These are phyloP conservation scores for Dendrocopos noguchii DNA, from an alignment of 2,113 vertebrate species.

Conservation along the genomic window DNA sequence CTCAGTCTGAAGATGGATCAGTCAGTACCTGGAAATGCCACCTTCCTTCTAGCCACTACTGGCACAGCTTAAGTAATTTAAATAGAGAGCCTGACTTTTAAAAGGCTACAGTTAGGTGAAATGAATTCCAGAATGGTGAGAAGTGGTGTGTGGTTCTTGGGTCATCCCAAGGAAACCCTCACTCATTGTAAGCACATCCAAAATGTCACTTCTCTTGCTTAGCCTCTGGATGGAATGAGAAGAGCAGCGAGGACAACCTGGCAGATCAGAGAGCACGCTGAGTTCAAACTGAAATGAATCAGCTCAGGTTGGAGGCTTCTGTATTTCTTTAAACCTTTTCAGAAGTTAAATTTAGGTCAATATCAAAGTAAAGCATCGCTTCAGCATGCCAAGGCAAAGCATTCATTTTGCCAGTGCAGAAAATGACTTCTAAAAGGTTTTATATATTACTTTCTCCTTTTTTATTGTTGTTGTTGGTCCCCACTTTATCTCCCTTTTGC, in stretches of 20 bases:
- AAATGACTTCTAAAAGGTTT: neutral
- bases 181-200: neutral
- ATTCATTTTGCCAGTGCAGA: neutral
- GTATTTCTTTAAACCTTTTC: neutral
- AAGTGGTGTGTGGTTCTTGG: neutral
- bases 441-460: neutral
- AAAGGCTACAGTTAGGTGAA: neutral
- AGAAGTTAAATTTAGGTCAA: constrained; percentile 12
- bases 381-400: neutral
- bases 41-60: neutral
- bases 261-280: neutral
- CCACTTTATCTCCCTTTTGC: neutral
- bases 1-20: neutral
- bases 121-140: neutral
- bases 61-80: neutral
- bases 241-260: neutral
- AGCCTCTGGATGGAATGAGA: neutral
- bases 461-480: neutral
- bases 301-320: neutral
- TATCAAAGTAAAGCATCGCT: neutral
- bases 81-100: neutral
- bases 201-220: neutral
- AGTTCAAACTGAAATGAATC: neutral
- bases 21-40: neutral
- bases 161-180: neutral